Base-by-base conservation (phyloP, 2,888 invertebrate species). In the Cephus pygmeus region DNA sequence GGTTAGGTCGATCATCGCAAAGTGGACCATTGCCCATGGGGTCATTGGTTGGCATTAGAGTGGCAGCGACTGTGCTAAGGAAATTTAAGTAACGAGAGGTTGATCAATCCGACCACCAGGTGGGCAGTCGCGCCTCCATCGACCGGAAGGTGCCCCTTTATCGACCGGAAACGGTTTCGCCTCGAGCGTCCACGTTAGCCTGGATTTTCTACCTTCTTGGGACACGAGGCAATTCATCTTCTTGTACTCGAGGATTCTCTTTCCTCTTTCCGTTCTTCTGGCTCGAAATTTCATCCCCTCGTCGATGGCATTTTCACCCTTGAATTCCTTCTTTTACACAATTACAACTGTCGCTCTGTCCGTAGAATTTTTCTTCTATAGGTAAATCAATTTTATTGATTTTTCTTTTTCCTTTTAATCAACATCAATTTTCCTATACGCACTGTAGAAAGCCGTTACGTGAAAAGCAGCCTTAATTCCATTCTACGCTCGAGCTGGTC, bases 101-200 rank as follows among this genome's bases (percentile, higher is more conserved):
- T 31, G 71, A 78, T 78, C 78, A 73, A 76, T 78, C 76, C 75
- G 73, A 78, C 73, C 35, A 73, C 77, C 79, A 78, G 80, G 81
- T 82, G 81, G 81, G 79, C 78, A 85, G 88, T 88, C 88, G 88
- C 89, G 87, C 89, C 90, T 90, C 83, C 85, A 84, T 84, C 84
- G 84, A 84, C 83, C 85, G 86, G 85, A 84, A 86, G 86, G 85
- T 86, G 83, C 80, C 81, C 82, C 82, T 80, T 85, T 88, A 89
- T 90, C 90, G 90, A 90, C 90, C 88, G 87, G 86, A 88, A 88
- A 87, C 81, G 77, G 79, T 83, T 83, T 83, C 74, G 77, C 75
- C 79, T 77, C 79, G 73, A 71, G 76, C 80, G 81, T 81, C 81
- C 81, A 84, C 85, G 82, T 81, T 83, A 73, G 12, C 77, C 80